Conservation (phyloP, 2,888 invertebrate genomes). For the Baronia brevicornis region DNA sequence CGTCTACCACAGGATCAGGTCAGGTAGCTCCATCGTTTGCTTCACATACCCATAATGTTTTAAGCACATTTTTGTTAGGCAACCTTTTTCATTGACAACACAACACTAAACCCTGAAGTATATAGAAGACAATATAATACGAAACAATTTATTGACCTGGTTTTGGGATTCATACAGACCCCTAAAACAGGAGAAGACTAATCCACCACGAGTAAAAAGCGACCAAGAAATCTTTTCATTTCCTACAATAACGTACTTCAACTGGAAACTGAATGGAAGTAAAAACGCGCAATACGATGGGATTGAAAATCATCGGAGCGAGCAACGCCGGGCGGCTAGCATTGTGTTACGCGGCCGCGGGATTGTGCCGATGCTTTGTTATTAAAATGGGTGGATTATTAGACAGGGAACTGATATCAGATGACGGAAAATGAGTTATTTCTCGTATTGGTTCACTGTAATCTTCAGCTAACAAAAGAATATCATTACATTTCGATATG, state of each 20-base stretch:
- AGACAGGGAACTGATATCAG: constrained; percentile 14
- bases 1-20: too few species aligned
- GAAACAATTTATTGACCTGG: too few species aligned
- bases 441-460: constrained; percentile 4
- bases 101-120: too few species aligned
- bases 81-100: too few species aligned
- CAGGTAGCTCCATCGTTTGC: too few species aligned
- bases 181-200: constrained; percentile 23
- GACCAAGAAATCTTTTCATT: constrained; percentile 57
- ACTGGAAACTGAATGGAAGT: constrained; percentile 40
- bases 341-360: constrained; percentile 35
- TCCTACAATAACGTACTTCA: constrained; percentile 39
- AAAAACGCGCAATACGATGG: constrained; percentile 39
- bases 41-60: too few species aligned
- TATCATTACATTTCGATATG: too few species aligned
- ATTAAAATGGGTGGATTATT: constrained; percentile 36
- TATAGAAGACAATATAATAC: constrained; percentile 17
- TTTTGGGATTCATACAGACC: constrained; percentile 17
- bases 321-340: constrained; percentile 43
- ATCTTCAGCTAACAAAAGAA: too few species aligned
- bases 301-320: constrained; percentile 62
- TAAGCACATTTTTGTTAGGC: too few species aligned
- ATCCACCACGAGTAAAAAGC: constrained; percentile 40
- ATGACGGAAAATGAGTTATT: constrained; percentile 10
- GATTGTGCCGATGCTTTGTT: constrained; percentile 36